Evolutionary conservation across 2,797 vertebrate species (phyloP), one percentile per base, ranked within the genome.

Genomic region (Mormyrops boulengeri): DNA sequence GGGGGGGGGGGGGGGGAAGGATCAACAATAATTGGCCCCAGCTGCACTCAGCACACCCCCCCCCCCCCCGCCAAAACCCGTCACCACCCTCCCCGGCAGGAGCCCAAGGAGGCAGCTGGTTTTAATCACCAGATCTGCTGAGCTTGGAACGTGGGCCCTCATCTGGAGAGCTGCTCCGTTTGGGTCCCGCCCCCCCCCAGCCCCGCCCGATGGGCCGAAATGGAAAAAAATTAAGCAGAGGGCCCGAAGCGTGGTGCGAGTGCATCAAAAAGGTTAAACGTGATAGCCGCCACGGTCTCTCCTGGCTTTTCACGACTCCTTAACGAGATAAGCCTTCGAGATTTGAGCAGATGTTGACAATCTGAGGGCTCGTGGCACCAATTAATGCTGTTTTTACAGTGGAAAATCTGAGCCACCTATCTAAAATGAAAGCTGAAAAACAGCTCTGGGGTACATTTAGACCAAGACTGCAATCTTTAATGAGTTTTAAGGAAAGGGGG

Each of bases 21-120:
- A 91, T 93, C 93, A 91, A 92, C 92, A 89, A 93, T 95, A 95
- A 96, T 95, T 93, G 92, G 93, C 91, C 90, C 92, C 95, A 96
- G 94, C 94, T 96, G 96, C 92, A 91, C 90, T 86, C 17, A 47
- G 30, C 50, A 17, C 11, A 14, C n/a, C n/a, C n/a, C n/a, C 47
- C n/a, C 44, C 5, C 47, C 17, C 44, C 19, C 19, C 4, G 7
- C 82, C 44, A 14, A 4, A 44, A 4, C 22, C 47, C 30, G 1
- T 4, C 49, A 17, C 30, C 69, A 92, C 93, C 93, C 91, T 92
- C 93, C 93, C 94, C 94, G 6, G 85, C 22, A 22, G 30, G 47
- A n/a, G 34, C 94, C 93, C 89, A 89, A 91, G 93, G 92, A 9
- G 85, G 11, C 91, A 92, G 89, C 93, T 94, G 94, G 91, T 92